Evolutionary conservation across 2,888 invertebrate genomes (phyloP), one percentile per base, ranked within the genome.

Genomic region (Sicus ferrugineus): DNA sequence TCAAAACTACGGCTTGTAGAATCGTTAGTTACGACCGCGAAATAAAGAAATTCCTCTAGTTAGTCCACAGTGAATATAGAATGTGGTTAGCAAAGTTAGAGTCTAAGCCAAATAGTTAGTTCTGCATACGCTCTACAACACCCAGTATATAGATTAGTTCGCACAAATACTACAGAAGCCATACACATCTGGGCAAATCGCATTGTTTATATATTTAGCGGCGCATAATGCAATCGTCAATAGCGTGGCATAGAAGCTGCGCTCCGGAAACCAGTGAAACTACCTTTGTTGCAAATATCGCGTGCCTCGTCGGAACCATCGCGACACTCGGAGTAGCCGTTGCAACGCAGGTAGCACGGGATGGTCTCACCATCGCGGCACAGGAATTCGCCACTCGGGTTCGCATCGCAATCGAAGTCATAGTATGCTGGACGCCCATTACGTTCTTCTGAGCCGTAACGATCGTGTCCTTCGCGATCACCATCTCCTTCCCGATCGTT

Each of bases 341-440:
- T 86, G 77, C 91, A 91, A 0, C 88, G 85, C 50, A 80, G 74
- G 2, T 70, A 81, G 67, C 87, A 84, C 42, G 87, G 86, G 71
- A 93, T 90, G 75, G 91, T 90, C 5, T 86, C 86, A 0, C 90
- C 78, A 69, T 88, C 88, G 16, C 76, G 78, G 81, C 94, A 94
- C 71, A 87, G 87, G 85, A 89, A 92, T 77, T 90, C 86, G 72
- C 88, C 87, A 11, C 85, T 42, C 2, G 78, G 78, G 30, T 76
- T 52, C 0, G n/a, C 67, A 21, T 62, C 21, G 54, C 80, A 79
- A 54, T 75, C 71, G 42, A 70, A 52, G 4, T 65, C 14, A 16
- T 71, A 11, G 28, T 63, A 46, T 16, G 9, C 64, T 7, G 58
- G 56, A 26, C 23, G 42, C 42, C 19, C 26, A 62, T 28, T 30